These are phyloP conservation scores for Gobionotothen gibberifrons DNA, from an alignment of 2,797 vertebrate genomes.

Conservation along the genomic window DNA sequence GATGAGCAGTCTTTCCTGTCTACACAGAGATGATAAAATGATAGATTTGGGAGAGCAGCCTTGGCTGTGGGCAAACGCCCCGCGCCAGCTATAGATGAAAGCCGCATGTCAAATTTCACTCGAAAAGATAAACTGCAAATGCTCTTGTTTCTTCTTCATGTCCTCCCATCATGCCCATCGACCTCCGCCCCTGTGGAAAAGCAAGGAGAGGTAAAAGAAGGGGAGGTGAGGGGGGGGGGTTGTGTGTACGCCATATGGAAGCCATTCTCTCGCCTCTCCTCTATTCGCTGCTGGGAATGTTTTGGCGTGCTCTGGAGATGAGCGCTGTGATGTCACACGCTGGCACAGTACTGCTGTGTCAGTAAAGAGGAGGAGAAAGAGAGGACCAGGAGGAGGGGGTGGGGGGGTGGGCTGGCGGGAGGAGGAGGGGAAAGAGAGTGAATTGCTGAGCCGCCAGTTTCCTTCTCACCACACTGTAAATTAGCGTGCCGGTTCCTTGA, in stretches of 20 bases:
- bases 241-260: constrained; percentile 71
- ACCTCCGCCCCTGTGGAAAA: constrained; percentile 40
- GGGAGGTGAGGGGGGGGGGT: not conserved
- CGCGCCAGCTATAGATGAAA: constrained; percentile 64
- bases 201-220: constrained; percentile 26
- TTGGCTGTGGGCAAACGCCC: constrained; percentile 38
- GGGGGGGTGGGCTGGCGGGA: constrained; percentile 24
- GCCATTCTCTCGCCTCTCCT: constrained; percentile 61
- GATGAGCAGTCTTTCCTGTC: constrained; percentile 72
- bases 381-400: constrained; percentile 1
- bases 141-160: constrained; percentile 50
- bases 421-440: constrained; percentile 18
- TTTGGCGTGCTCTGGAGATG: constrained; percentile 69
- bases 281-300: constrained; percentile 60
- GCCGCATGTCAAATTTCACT: constrained; percentile 52
- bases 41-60: constrained; percentile 59
- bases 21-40: constrained; percentile 63
- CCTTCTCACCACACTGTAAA: constrained; percentile 75
- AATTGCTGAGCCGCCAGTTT: constrained; percentile 71
- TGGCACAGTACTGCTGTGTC: constrained; percentile 72
- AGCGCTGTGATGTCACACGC: constrained; percentile 73
- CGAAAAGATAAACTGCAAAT: constrained; percentile 56
- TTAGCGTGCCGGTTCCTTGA: constrained; percentile 69
- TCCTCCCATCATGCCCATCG: constrained; percentile 42
- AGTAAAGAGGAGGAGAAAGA: constrained; percentile 56